Evolutionary conservation across 2,797 vertebrate species (phyloP).

Genomic region (Sternotherus odoratus): DNA sequence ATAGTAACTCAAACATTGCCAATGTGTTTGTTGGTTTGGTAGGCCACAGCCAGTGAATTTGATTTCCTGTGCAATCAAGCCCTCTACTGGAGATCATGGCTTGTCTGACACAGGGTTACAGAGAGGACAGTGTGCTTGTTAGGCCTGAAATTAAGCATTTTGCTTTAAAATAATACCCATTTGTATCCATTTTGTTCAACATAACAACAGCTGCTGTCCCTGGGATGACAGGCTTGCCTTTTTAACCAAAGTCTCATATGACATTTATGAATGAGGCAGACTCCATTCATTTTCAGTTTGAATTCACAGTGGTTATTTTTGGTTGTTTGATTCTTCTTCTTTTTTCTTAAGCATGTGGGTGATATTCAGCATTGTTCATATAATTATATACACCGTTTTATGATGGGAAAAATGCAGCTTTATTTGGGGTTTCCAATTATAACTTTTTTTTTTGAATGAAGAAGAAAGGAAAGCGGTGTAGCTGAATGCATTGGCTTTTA

Average conservation of each 20-base stretch:
- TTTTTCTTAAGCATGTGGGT: slow-evolving; percentile 54
- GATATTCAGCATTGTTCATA: slow-evolving; percentile 72
- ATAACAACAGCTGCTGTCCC: slow-evolving; percentile 90
- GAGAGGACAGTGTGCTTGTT: slow-evolving; percentile 88
- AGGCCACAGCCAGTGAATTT: slow-evolving; percentile 76
- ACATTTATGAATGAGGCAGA: slow-evolving; percentile 87
- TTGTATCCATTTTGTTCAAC: slow-evolving; percentile 93
- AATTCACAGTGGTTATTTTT: slow-evolving; percentile 80
- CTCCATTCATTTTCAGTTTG: slow-evolving; percentile 80
- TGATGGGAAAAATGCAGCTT: slow-evolving; percentile 52
- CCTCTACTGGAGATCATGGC: slow-evolving; percentile 92
- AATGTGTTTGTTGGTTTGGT: slow-evolving; percentile 77
- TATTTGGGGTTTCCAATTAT: slow-evolving; percentile 47
- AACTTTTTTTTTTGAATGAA: neutral
- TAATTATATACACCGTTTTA: slow-evolving; percentile 59
- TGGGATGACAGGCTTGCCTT: slow-evolving; percentile 85
- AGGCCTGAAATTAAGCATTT: slow-evolving; percentile 91
- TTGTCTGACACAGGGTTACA: slow-evolving; percentile 90
- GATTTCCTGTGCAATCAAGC: slow-evolving; percentile 91
- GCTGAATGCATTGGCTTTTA: neutral
- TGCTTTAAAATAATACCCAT: slow-evolving; percentile 93
- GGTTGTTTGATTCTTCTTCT: slow-evolving; percentile 7
- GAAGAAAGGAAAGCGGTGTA: slow-evolving; percentile 27
- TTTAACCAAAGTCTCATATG: slow-evolving; percentile 81
- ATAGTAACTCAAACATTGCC: slow-evolving; percentile 95